Percentiles rank a stretch among this genome's conserved stretches.
phyloP scores from a whole-genome alignment of 2,888 invertebrate species.

The Graphium colonna region DNA sequence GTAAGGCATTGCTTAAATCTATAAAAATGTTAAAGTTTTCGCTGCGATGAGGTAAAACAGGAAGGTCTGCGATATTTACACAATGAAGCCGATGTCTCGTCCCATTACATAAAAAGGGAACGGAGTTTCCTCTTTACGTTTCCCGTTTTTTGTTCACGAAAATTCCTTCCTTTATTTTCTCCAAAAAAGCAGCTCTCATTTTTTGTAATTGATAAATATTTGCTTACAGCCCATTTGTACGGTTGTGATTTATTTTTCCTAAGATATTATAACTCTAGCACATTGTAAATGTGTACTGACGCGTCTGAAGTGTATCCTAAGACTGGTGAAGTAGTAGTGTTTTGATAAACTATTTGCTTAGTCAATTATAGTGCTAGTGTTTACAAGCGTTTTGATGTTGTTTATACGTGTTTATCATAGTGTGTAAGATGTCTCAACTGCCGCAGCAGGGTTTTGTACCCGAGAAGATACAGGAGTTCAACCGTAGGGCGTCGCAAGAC shows the following conservation, averaged over 20 bases:
- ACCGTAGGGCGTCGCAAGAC: conserved; percentile 66
- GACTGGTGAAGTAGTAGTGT: conserved; percentile 30
- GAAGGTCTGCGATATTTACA: conserved; percentile 7
- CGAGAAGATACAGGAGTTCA: conserved; percentile 69
- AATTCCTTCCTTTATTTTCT: not conserved
- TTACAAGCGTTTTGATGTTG: conserved; percentile 48
- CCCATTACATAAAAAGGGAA: conserved; percentile 3
- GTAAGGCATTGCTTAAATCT: not conserved
- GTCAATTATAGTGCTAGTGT: conserved; percentile 38
- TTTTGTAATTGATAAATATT: conserved; percentile 15
- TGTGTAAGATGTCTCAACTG: conserved; percentile 58
- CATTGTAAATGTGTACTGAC: conserved; percentile 34
- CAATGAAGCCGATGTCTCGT: conserved; percentile 1
- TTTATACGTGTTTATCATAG: conserved; percentile 37
- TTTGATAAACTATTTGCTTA: conserved; percentile 53
- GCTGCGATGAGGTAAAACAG: conserved; percentile 11
- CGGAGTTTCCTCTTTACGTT: conserved; percentile 2
- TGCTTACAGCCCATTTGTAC: conserved; percentile 40
- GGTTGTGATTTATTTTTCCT: conserved; percentile 65
- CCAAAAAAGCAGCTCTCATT: not conserved
- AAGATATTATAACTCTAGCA: conserved; percentile 42
- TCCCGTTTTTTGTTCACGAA: not conserved
- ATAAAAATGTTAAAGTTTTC: conserved; percentile 1
- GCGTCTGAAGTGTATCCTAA: conserved; percentile 28
- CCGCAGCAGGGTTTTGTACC: conserved; percentile 67